Base-by-base conservation (phyloP, 2,888 invertebrate genomes). In the Dilophus febrilis region DNA sequence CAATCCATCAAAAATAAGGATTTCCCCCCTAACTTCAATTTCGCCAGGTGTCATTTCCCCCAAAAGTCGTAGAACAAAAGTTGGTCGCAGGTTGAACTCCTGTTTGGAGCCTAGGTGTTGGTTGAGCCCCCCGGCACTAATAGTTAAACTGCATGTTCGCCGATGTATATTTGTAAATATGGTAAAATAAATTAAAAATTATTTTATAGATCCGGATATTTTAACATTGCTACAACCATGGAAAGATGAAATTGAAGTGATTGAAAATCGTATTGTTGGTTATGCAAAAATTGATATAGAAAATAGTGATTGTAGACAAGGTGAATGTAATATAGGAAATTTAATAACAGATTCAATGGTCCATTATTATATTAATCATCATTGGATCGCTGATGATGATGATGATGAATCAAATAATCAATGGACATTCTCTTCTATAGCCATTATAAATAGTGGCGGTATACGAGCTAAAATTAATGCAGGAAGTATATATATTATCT, bases 301-400 rank as follows among this genome's bases (percentile, higher is more conserved):
- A 2, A 66, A 64, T 29, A 56, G 57, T 0, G 51, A 55, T 2
- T 83, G 83, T 48, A 53, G 68, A 1, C 59, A 60, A 10, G 52
- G 51, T 0, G 85, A 86, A 56, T 86, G 85, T 50, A 79, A 76
- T 50, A 58, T 85, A 35, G 86, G 83, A 18, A 77, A 72, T 53
- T 71, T 81, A 18, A 66, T 81, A 37, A 70, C 79, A 27, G 83
- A 85, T 46, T 74, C 82, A 0, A 73, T 77, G 61, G 63, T 81
- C 44, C 63, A 77, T 51, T 53, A 67, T 14, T 44, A 35, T 29
- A 50, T 69, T 32, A 53, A 64, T 1, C n/a, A n/a, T n/a, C n/a
- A n/a, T n/a, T n/a, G n/a, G n/a, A n/a, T n/a, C n/a, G n/a, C n/a
- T n/a, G n/a, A n/a, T n/a, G n/a, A n/a, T n/a, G n/a, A n/a, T n/a